Evolutionary conservation across 1,140 invertebrate species (phyloP), one percentile per base, ranked within the genome.

Genomic region (Plutomurus gul): DNA sequence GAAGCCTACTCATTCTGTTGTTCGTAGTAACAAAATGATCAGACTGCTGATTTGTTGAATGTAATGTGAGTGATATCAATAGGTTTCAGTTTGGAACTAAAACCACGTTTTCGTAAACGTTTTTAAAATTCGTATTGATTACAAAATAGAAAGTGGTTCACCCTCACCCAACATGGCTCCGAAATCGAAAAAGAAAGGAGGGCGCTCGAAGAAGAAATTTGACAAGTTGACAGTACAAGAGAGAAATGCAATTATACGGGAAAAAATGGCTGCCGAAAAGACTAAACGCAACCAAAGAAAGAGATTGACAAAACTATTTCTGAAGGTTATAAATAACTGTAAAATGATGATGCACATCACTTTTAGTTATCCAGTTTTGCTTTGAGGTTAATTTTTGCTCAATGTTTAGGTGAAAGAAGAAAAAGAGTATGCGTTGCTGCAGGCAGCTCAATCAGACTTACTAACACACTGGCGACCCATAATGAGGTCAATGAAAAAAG

Each of bases 371-470:
- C n/a, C n/a, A n/a, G n/a, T n/a, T n/a, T n/a, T n/a, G n/a, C n/a
- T n/a, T n/a, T n/a, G n/a, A n/a, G n/a, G n/a, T n/a, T n/a, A n/a
- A n/a, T n/a, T n/a, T n/a, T n/a, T n/a, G n/a, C n/a, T n/a, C n/a
- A n/a, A n/a, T n/a, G 2, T 43, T 43, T 25, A 81, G 82, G 40
- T 82, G 1, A 83, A 84, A 81, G 79, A 82, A 81, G 81, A 82
- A 10, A 82, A 81, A 71, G 83, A 84, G 39, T 82, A 81, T 77
- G 76, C 78, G n/a, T 36, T 84, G 22, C 46, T 84, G 18, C 82
- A 82, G 70, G 13, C 82, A 18, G 81, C 82, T n/a, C 71, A 75
- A 20, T 79, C 81, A 27, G 82, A 84, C 51, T 33, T 84, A 5
- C 40, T 84, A 3, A 79, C 80, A 46, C 43, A 82, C 13, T 84